Evolutionary conservation across 2,888 invertebrate species (phyloP).

Genomic region (Lomographa bimaculata): DNA sequence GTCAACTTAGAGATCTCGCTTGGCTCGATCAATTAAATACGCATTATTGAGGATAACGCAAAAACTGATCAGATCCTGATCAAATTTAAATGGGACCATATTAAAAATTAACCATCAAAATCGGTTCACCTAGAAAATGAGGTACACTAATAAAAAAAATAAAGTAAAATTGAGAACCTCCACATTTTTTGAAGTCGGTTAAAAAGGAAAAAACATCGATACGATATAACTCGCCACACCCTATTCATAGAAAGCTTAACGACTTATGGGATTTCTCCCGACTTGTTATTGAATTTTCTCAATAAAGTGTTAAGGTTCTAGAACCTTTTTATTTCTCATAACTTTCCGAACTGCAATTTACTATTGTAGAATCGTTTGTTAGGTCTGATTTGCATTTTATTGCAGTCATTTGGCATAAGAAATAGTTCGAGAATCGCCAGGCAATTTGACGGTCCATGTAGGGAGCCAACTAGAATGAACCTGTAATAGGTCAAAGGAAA

Average conservation of each 20-base stretch:
- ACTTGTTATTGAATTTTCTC: constrained; percentile 6
- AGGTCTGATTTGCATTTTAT: constrained; percentile 13
- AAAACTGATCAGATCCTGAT: no score
- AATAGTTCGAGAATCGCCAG: constrained; percentile 7
- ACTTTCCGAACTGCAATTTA: constrained; percentile 4
- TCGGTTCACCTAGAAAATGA: no score
- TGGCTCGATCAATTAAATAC: no score
- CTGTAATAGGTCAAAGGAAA: constrained; percentile 3
- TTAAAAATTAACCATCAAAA: no score
- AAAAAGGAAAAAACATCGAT: no score
- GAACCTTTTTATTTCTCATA: constrained; percentile 8
- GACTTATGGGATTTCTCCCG: constrained; percentile 1
- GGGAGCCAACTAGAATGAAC: neutral
- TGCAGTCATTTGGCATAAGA: constrained; percentile 12
- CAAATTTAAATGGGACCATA: no score
- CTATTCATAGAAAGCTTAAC: constrained; percentile 2
- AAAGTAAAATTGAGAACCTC: no score
- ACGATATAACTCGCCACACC: neutral
- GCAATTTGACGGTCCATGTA: neutral
- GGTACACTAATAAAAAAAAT: no score
- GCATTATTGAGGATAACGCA: no score
- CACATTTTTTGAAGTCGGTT: no score
- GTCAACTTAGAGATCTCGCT: no score
- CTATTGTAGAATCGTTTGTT: neutral
- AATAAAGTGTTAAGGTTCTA: neutral